A percentile compares a stretch with the other conserved stretches of the same genome.
phyloP scores from a whole-genome alignment of 2,888 invertebrate species.

The Agrotis clavis region DNA sequence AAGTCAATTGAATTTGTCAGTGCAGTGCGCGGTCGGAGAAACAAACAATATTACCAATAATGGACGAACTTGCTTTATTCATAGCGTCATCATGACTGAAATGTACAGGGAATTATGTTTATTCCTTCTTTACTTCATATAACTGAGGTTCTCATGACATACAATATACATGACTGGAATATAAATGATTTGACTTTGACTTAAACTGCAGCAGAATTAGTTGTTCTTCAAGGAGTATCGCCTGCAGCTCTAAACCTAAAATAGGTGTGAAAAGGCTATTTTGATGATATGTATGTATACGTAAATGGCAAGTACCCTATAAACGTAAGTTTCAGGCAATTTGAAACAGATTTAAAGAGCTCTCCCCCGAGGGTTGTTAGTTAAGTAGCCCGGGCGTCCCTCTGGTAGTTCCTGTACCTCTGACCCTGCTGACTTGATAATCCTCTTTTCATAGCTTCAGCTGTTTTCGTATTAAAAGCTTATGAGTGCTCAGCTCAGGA shows the following conservation, averaged over 20 bases:
- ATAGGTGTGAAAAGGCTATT: no score
- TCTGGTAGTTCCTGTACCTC: no score
- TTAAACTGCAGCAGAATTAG: no score
- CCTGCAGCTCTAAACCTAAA: no score
- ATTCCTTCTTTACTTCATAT: neutral
- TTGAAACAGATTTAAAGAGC: neutral
- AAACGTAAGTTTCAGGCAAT: neutral
- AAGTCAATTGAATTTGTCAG: constrained; percentile 40
- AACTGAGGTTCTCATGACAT: no score
- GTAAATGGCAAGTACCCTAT: no score
- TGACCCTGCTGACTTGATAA: neutral
- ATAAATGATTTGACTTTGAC: no score
- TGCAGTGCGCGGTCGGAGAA: constrained; percentile 8
- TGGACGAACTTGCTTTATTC: constrained; percentile 16
- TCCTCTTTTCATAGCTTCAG: neutral
- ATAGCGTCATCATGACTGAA: neutral
- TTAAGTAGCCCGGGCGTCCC: neutral
- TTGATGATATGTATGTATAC: no score
- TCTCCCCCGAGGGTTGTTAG: no score
- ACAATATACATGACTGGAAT: no score
- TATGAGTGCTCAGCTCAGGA: neutral
- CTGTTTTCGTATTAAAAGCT: neutral
- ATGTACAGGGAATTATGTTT: neutral
- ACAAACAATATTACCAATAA: constrained; percentile 24
- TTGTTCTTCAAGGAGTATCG: no score